Conservation (phyloP, 64 coral and sea anemone genomes). For the Dendronephthya gigantea region DNA sequence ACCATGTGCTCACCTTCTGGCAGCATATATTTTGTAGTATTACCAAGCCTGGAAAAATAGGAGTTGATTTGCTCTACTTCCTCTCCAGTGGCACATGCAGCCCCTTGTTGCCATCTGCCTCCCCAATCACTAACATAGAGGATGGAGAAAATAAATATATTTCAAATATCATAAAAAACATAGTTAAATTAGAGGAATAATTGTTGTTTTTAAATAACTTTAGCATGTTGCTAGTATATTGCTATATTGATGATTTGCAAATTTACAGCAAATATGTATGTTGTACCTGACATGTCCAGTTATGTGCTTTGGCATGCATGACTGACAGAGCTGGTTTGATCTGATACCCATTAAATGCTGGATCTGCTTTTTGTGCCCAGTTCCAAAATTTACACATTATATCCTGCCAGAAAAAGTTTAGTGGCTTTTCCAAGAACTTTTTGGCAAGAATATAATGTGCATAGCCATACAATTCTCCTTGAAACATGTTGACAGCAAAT, state of each 20-base stretch:
- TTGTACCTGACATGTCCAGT: neutral
- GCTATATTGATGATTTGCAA: too few relatives aligned
- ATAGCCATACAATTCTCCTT: constrained; percentile 16
- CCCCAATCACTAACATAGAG: constrained; percentile 51
- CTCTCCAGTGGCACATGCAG: constrained; percentile 49
- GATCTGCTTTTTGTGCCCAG: neutral
- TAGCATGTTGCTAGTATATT: too few relatives aligned
- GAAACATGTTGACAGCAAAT: neutral
- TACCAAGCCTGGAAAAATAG: constrained; percentile 42
- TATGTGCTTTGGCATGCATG: neutral
- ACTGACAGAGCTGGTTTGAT: neutral
- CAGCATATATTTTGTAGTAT: constrained; percentile 64
- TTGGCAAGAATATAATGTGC: neutral
- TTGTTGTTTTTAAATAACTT: too few relatives aligned
- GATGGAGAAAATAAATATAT: neutral
- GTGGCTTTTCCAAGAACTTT: neutral
- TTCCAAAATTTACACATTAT: neutral
- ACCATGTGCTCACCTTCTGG: constrained; percentile 23
- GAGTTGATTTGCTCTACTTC: constrained; percentile 70
- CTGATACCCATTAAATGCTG: neutral
- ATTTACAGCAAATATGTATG: neutral
- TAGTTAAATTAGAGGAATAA: too few relatives aligned
- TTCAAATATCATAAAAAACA: too few relatives aligned
- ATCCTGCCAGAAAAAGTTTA: neutral
- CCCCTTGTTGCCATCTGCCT: constrained; percentile 53